Evolutionary conservation across 30 jellyfish, hydroid and myxozoan genomes (phyloP).

Genomic region (Cassiopea xamachana): DNA sequence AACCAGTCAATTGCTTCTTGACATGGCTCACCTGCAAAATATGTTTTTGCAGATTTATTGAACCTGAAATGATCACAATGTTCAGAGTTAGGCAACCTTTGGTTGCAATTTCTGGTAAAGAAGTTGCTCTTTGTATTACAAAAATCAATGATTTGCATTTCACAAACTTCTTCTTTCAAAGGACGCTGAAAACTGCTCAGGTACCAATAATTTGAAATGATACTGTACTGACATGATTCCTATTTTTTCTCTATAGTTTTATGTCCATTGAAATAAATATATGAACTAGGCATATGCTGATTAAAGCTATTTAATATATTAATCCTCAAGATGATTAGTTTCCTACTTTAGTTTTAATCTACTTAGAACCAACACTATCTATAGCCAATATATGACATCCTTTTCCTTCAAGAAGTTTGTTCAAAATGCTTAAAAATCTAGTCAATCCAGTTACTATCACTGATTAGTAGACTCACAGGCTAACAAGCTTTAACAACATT

Average conservation of each 20-base stretch:
- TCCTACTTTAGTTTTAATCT: too few species aligned
- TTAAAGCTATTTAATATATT: too few species aligned
- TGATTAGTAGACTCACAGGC: too few species aligned
- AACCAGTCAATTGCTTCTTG: neutral
- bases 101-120: neutral
- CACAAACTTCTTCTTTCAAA: conserved; percentile 2
- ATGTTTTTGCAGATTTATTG: neutral
- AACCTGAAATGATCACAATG: neutral
- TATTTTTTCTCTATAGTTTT: neutral
- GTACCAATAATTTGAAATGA: neutral
- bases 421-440: too few species aligned
- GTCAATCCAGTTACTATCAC: too few species aligned
- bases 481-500: too few species aligned
- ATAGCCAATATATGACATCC: too few species aligned
- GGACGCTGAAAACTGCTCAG: conserved; percentile 52
- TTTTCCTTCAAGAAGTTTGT: too few species aligned
- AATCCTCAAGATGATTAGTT: too few species aligned
- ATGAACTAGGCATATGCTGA: too few species aligned
- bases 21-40: neutral
- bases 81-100: conserved; percentile 1
- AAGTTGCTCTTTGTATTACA: neutral
- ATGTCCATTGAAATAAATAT: too few species aligned
- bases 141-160: neutral
- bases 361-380: too few species aligned
- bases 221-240: neutral